A percentile compares a stretch with the other conserved stretches of the same genome.
These are phyloP conservation scores for Myioborus melanocephalus DNA, from an alignment of 2,797 vertebrate species.

Conservation along the genomic window DNA sequence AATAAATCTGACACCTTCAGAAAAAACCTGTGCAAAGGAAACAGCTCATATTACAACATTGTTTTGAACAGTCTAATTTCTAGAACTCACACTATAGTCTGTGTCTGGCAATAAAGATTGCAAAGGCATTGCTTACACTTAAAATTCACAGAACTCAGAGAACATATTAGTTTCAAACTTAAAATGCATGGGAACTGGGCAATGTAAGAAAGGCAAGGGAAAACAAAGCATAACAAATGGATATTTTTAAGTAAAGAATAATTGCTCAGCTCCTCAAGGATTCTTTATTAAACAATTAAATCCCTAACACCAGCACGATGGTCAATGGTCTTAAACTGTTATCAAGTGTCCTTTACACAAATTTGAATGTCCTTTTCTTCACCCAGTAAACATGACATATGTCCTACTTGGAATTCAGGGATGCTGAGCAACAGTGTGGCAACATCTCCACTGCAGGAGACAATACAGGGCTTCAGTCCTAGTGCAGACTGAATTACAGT, in stretches of 20 bases:
- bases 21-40: slow-evolving; percentile 86
- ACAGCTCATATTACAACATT: slow-evolving; percentile 18
- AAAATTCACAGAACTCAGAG: background rate
- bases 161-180: background rate
- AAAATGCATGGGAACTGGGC: background rate
- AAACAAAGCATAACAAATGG: background rate
- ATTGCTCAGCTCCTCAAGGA: background rate
- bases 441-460: background rate
- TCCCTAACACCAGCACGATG: background rate
- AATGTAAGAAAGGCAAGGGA: background rate
- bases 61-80: background rate
- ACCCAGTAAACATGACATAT: background rate
- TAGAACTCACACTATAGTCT: background rate
- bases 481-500: background rate
- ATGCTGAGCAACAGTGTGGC: background rate
- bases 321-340: background rate
- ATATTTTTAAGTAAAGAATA: background rate
- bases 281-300: background rate
- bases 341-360: background rate
- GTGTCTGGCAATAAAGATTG: background rate
- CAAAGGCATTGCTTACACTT: background rate
- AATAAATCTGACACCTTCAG: slow-evolving; percentile 96
- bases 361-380: background rate
- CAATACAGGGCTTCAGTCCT: background rate
- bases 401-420: background rate